Evolutionary conservation across 2,888 invertebrate genomes (phyloP).

Genomic region (Theretra japonica): DNA sequence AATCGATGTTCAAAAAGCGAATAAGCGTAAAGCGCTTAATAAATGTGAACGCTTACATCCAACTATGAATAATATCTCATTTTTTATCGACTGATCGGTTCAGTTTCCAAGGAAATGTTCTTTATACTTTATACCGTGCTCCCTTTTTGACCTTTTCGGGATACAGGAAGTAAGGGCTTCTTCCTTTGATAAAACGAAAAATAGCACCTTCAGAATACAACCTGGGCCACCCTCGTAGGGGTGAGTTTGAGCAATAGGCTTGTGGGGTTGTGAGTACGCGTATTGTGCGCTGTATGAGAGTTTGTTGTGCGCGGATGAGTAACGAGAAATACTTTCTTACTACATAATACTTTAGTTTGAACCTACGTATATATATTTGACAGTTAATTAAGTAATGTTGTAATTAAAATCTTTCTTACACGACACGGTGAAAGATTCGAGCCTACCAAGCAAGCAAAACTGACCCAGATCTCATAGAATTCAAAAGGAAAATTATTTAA

Average conservation of each 20-base stretch:
- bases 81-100: slow-evolving; percentile 48
- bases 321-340: not conserved
- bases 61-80: slow-evolving; percentile 27
- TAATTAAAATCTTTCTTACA: not conserved
- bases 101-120: slow-evolving; percentile 62
- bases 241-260: slow-evolving; percentile 35
- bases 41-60: slow-evolving; percentile 14
- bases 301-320: slow-evolving; percentile 6
- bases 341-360: not conserved
- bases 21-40: not conserved
- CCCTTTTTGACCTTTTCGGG: slow-evolving; percentile 74
- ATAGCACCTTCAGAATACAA: slow-evolving; percentile 72
- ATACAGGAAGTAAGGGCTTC: slow-evolving; percentile 73
- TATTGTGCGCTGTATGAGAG: not conserved
- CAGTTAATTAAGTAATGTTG: not conserved
- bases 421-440: not conserved
- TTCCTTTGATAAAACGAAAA: slow-evolving; percentile 81
- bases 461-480: slow-evolving; percentile 3
- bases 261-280: slow-evolving; percentile 12
- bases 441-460: not conserved
- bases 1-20: not conserved
- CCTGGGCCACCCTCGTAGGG: slow-evolving; percentile 63
- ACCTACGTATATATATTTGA: not conserved
- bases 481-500: slow-evolving; percentile 6
- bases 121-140: slow-evolving; percentile 69